These are phyloP conservation scores for Sandelia bainsii DNA, from an alignment of 2,797 vertebrate genomes.

Conservation along the genomic window DNA sequence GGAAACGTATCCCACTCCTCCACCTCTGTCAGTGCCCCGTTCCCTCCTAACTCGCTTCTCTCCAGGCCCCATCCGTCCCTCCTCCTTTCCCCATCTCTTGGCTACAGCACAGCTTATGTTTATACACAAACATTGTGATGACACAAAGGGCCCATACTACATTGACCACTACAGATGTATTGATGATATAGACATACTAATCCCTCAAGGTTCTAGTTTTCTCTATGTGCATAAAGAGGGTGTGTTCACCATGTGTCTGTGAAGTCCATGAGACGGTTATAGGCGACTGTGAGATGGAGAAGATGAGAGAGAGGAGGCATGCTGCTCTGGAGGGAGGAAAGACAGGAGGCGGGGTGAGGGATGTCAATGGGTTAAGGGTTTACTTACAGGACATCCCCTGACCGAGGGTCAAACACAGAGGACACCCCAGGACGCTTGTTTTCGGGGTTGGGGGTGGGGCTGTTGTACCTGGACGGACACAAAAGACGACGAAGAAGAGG, in stretches of 20 bases:
- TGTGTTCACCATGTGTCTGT: conserved; percentile 14
- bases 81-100: background rate
- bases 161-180: background rate
- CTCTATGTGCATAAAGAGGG: conserved; percentile 19
- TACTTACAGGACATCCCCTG: conserved; percentile 86
- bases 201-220: background rate
- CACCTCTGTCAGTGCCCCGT: conserved; percentile 39
- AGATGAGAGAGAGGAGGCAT: conserved; percentile 31
- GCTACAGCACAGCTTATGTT: conserved; percentile 30
- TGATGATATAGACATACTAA: background rate
- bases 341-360: conserved; percentile 6
- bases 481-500: conserved; percentile 84
- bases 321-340: conserved; percentile 47
- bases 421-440: conserved; percentile 54
- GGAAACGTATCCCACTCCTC: conserved; percentile 86
- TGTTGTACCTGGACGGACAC: conserved; percentile 88
- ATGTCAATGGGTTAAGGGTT: conserved; percentile 71
- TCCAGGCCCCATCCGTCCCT: conserved; percentile 1
- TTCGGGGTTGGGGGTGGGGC: conserved; percentile 70
- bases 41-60: conserved; percentile 20
- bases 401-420: conserved; percentile 65
- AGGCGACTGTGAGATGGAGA: conserved; percentile 50
- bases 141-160: background rate
- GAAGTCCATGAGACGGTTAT: conserved; percentile 41
- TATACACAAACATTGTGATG: conserved; percentile 25